Percentiles rank a stretch among this genome's conserved stretches.
phyloP scores from a whole-genome alignment of 2,797 vertebrate species.

The Acanthis flammea region DNA sequence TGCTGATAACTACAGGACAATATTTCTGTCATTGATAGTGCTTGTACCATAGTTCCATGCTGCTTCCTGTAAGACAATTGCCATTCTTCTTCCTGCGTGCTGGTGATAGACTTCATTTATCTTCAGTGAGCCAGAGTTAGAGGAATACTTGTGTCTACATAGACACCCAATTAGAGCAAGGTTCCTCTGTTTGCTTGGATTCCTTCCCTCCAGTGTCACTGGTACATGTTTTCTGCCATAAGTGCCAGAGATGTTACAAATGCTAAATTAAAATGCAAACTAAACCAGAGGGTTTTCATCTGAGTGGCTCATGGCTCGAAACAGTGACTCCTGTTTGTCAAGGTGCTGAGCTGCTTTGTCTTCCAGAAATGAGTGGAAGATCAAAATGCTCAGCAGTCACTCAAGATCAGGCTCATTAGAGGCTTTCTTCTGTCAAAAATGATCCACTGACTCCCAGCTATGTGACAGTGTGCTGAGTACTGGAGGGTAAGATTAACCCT shows the following conservation, averaged over 20 bases:
- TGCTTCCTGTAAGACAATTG: not conserved
- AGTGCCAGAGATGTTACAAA: not conserved
- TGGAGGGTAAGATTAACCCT: conserved; percentile 48
- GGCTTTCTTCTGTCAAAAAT: conserved; percentile 21
- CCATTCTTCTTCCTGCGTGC: not conserved
- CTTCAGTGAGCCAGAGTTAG: not conserved
- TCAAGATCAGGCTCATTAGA: conserved; percentile 21
- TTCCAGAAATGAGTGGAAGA: not conserved
- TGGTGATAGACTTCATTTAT: not conserved
- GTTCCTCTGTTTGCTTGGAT: not conserved
- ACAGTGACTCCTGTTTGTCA: not conserved
- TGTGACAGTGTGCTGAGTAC: conserved; percentile 18
- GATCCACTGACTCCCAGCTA: conserved; percentile 10
- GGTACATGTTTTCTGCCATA: not conserved
- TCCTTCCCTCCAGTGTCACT: not conserved
- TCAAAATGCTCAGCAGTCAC: conserved; percentile 9
- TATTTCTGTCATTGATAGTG: not conserved
- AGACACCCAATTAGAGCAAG: not conserved
- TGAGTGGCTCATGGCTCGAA: not conserved
- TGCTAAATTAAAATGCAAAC: not conserved
- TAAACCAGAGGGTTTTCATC: not conserved
- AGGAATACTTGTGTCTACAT: not conserved
- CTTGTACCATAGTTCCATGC: not conserved
- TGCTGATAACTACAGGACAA: not conserved
- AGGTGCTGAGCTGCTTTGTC: not conserved